Base-by-base conservation (phyloP, 2,797 vertebrate species). In the Parotocinclus haroldoi region DNA sequence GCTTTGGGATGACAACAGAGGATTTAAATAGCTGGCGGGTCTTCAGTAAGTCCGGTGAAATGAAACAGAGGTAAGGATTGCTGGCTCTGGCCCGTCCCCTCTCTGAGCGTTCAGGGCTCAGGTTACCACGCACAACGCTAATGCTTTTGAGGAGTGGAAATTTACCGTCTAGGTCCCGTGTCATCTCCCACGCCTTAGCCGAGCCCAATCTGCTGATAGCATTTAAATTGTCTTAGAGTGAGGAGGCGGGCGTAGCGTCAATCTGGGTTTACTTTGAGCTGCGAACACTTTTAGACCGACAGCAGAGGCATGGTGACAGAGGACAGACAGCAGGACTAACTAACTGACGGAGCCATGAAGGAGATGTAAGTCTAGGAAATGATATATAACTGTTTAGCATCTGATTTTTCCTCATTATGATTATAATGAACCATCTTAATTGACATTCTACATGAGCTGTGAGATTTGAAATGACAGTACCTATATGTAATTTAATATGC, bases 221-320 rank as follows among this genome's bases (percentile, higher is more conserved):
- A 50, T 81, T 78, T 80, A 81, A n/a, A 83, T 80, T 81, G 81
- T 80, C 77, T 81, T 79, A 81, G 72, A n/a, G 8, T 27, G 51
- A 39, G 68, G 54, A 54, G 69, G 73, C n/a, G 61, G 69, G 10
- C 37, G 46, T n/a, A 8, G 69, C 67, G 78, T 78, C 76, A 73
- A 58, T 68, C 66, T 73, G 64, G 44, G 59, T 60, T 83, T 72
- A 73, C 59, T 19, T 62, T 75, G 74, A 73, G 72, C 74, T n/a
- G 62, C n/a, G 17, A 7, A 54, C 66, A 69, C 74, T 65, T 72
- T 79, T 49, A 66, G 64, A 44, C 67, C 4, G 46, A 38, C 38
- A 60, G 66, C 64, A 74, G 69, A 72, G 78, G 65, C 62, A 79
- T 78, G 76, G 78, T 80, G 70, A 78, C 74, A 68, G 59, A 68